These are phyloP conservation scores for Archips xylosteana DNA, from an alignment of 2,888 invertebrate species.

Conservation along the genomic window DNA sequence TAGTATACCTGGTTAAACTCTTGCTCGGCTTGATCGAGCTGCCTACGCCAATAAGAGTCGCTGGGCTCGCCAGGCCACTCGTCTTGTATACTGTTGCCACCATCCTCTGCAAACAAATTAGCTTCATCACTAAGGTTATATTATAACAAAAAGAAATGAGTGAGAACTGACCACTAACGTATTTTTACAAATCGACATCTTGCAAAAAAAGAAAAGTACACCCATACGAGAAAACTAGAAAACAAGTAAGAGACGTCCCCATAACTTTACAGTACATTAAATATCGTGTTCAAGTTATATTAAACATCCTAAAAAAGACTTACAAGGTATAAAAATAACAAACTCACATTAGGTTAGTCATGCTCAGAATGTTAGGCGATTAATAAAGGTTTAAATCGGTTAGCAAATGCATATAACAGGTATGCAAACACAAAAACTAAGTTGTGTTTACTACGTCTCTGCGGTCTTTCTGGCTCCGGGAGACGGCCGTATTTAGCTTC, in stretches of 20 bases:
- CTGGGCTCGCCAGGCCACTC: conserved; percentile 85
- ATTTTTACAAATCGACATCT: not conserved
- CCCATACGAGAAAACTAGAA: no score
- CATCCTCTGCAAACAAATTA: conserved; percentile 66
- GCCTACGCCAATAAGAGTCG: conserved; percentile 81
- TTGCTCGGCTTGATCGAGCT: conserved; percentile 80
- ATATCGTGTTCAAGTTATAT: not conserved
- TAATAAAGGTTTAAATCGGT: conserved; percentile 62
- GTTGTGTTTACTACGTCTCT: conserved; percentile 77
- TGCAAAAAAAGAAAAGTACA: no score
- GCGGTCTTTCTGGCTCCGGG: conserved; percentile 81
- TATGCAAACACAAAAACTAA: conserved; percentile 50
- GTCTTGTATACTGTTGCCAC: conserved; percentile 75
- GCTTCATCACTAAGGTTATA: not conserved
- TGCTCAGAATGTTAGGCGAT: conserved; percentile 67
- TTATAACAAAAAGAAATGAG: not conserved
- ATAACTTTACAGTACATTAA: no score
- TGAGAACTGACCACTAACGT: no score
- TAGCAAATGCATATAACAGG: conserved; percentile 44
- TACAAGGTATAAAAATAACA: conserved; percentile 48
- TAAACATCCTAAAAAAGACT: not conserved
- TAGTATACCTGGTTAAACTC: conserved; percentile 79
- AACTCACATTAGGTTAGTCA: conserved; percentile 78
- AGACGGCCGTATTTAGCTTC: conserved; percentile 91
- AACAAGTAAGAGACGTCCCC: no score